phyloP scores from a whole-genome alignment of 2,113 vertebrate species.

The Oncorhynchus kisutch region DNA sequence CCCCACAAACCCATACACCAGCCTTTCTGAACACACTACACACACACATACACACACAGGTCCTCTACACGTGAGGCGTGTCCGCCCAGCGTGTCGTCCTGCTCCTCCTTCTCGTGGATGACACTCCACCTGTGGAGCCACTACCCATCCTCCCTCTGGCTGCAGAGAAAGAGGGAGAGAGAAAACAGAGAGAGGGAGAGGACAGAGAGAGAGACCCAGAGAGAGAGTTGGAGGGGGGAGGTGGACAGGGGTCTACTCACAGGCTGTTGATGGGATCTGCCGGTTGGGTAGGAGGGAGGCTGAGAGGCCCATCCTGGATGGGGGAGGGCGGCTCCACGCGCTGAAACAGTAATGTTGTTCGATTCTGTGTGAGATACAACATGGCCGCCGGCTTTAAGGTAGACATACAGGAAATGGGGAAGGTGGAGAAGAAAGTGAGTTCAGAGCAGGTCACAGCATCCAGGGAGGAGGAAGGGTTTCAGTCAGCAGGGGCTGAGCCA shows the following conservation, averaged over 20 bases:
- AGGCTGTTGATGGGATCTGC: slow-evolving; percentile 71
- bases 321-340: slow-evolving; percentile 91
- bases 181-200: neutral
- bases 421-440: slow-evolving; percentile 43
- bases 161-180: slow-evolving; percentile 1
- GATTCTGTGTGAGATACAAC: slow-evolving; percentile 86
- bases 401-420: slow-evolving; percentile 74
- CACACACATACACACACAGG: neutral
- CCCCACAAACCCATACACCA: neutral
- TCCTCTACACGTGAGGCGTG: neutral
- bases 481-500: slow-evolving; percentile 46
- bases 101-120: neutral
- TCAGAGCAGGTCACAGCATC: slow-evolving; percentile 32
- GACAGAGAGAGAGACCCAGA: slow-evolving; percentile 1
- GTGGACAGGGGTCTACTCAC: slow-evolving; percentile 72
- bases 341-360: slow-evolving; percentile 97
- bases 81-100: neutral
- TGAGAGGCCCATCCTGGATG: slow-evolving; percentile 80
- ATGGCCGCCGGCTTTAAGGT: slow-evolving; percentile 80
- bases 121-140: neutral
- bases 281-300: slow-evolving; percentile 77
- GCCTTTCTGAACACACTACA: neutral
- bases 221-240: neutral
- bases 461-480: slow-evolving; percentile 42
- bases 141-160: slow-evolving; percentile 3